Base-by-base conservation (phyloP, 2,113 vertebrate species). In the Illadopsis cleaveri region DNA sequence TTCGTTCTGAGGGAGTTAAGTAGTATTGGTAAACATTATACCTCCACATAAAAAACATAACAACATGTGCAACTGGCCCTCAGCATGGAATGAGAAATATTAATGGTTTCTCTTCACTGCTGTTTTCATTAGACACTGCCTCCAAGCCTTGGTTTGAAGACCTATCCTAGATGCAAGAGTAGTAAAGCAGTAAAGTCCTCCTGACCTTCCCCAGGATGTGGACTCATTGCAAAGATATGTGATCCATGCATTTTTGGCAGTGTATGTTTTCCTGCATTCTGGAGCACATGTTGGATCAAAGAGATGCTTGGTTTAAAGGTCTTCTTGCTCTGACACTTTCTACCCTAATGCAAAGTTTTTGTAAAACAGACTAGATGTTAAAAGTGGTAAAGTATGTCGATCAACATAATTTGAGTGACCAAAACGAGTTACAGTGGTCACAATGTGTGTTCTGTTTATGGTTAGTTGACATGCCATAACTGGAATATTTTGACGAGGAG, bases 181-280 rank as follows among this genome's bases (percentile, higher is more conserved):
- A 50, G 30, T 42, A 44, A 76, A 42, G 3, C 9, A 61, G 22
- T 1, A 9, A 68, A 83, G 30, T 5, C 21, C 24, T 76, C 18
- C 15, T 5, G 11, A 37, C 3, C 9, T 9, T 61, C 7, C 17
- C 15, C 11, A 62, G 33, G 20, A 15, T 0, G 0, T 50, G 25
- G 18, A 33, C 23, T 27, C 31, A 27, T 62, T 82, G 35, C 24
- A 50, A 3, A 44, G 10, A 9, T 40, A 20, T 2, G 4, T 22
- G 18, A 12, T 38, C 33, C 11, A 5, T 33, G 10, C 8, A 14
- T 21, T 48, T 42, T 65, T 48, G n/a, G 12, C 53, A 64, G 11
- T 54, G 17, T 19, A 12, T 65, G 11, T 70, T 92, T 80, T 65
- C 20, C 68, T 69, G 28, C 8, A 28, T 16, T 69, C 16, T 20